These are phyloP conservation scores for Microplitis deprimator DNA, from an alignment of 2,888 invertebrate genomes.

Conservation along the genomic window DNA sequence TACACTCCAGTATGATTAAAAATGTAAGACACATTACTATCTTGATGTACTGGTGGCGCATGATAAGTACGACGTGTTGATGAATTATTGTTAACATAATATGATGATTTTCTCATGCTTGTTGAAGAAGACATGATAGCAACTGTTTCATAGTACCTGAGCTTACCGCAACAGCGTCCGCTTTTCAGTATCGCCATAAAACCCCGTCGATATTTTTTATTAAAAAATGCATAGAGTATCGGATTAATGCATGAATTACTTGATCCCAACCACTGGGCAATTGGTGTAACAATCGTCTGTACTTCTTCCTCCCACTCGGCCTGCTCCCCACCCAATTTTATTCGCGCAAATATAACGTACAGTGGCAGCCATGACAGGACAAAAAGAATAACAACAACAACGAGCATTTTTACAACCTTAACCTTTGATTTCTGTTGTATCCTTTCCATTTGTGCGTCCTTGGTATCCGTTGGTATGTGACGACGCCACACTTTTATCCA, in stretches of 20 bases:
- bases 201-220: conserved; percentile 92
- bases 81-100: conserved; percentile 82
- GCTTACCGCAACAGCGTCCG: conserved; percentile 86
- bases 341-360: conserved; percentile 89
- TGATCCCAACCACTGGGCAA: conserved; percentile 93
- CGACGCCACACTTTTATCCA: conserved; percentile 92
- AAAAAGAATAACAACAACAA: conserved; percentile 93
- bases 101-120: conserved; percentile 87
- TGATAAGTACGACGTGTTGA: conserved; percentile 72
- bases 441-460: conserved; percentile 91
- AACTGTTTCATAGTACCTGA: conserved; percentile 89
- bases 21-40: conserved; percentile 77
- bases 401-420: conserved; percentile 95
- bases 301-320: conserved; percentile 86
- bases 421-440: conserved; percentile 96
- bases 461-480: conserved; percentile 91
- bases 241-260: conserved; percentile 97
- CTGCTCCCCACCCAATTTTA: conserved; percentile 80
- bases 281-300: conserved; percentile 85
- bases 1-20: conserved; percentile 85
- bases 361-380: conserved; percentile 94
- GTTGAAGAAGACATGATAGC: conserved; percentile 89
- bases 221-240: conserved; percentile 94
- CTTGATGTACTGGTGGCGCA: conserved; percentile 72
- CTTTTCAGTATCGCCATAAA: conserved; percentile 91